Base-by-base conservation (phyloP, 2,888 invertebrate genomes). In the Hyppa rectilinea region DNA sequence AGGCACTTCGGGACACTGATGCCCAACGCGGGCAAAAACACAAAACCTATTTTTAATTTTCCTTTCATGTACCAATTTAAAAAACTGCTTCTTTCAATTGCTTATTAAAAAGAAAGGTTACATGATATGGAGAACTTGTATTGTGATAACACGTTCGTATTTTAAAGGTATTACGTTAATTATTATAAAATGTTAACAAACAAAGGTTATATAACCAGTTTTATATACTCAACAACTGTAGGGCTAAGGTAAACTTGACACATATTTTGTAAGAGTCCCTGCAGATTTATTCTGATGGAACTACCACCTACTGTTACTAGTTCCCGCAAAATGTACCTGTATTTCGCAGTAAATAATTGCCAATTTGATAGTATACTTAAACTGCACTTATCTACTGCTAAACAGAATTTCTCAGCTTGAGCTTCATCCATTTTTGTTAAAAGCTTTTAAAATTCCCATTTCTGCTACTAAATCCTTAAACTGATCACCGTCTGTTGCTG, bases 141-240 rank as follows among this genome's bases (percentile, higher is more conserved):
- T 55, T 69, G 20, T 60, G 31, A 61, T 70, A 75, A 47, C 55
- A 56, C 12, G 9, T 38, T 56, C 31, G 36, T 71, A 70, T 70
- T 76, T 70, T 50, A 52, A 43, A 71, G 9, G 55, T 76, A 74
- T 74, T 74, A 68, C 53, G 26, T 40, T 53, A 60, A 76, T 70
- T 69, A n/a, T 52, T 17, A 26, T 43, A 31, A 65, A 64, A 55
- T 47, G 67, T 38, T 61, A 36, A 77, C 55, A 56, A 70, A 71
- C 26, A 62, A 59, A 60, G 62, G 50, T 55, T 58, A 47, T 6
- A 23, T 6, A 63, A 63, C 74, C 68, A 36, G 74, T 78, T 78
- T 55, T 49, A 52, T 23, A 26, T 20, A 65, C 4, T 3, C 43
- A 69, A 12, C 14, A 23, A 20, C 4, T 43, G 23, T 47, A 56